Evolutionary conservation across 35 echinoderm and acorn worm genomes (phyloP), one percentile per base, ranked within the genome.

Genomic region (Ophiothrix spiculata): DNA sequence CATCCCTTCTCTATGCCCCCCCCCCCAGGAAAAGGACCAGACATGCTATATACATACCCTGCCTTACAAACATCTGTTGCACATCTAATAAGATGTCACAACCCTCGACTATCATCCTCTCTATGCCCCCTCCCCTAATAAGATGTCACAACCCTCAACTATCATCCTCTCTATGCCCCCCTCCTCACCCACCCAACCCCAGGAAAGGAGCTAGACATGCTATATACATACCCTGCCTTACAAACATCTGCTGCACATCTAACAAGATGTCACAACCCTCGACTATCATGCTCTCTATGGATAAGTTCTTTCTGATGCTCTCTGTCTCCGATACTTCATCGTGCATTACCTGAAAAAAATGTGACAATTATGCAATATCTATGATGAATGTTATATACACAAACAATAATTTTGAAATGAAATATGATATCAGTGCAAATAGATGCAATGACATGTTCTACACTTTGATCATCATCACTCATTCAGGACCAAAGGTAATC

Each of bases 241-340:
- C 96, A 87, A 99, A 99, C 63, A 87, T 99, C 54, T 99, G 96
- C 40, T 99, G 87, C 0, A 99, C 96, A 90, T 99, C 96, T 34
- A 99, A 80, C 16, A 99, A 79, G 77, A 99, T 93, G 38, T 99
- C 96, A 56, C 96, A 99, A 25, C 96, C 96, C 76, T 99, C 96
- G n/a, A 94, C 89, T 37, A 99, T 94, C 96, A 99, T 99, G 37
- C 96, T 76, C 63, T 99, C 96, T 36, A 99, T 99, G 33, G 96
- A 94, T 2, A 99, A 79, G 64, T 99, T 99, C 69, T 93, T 91
- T 0, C 96, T 80, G 56, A 99, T 99, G 80, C 89, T 99, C 80
- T 99, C 96, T 10, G 96, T 99, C 87, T 99, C 96, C 16, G 96
- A 99, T 19, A 99, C 96, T 56, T 99, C 96, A 92, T 99, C 96